These are phyloP conservation scores for Achatina immaculata DNA, from an alignment of 1,140 invertebrate genomes.

Conservation along the genomic window DNA sequence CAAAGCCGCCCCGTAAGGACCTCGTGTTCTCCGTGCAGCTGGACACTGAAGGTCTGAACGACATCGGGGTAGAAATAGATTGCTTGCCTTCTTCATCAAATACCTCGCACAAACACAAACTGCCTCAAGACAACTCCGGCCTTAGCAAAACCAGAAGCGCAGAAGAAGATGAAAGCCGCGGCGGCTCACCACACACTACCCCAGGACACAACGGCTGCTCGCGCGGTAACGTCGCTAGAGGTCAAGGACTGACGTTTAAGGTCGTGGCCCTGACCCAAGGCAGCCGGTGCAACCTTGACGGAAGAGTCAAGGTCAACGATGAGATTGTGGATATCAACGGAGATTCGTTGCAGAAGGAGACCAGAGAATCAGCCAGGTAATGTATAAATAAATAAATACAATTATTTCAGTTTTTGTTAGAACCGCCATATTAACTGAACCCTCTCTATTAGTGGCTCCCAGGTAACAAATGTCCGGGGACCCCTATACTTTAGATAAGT, in stretches of 20 bases:
- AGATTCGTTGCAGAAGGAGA: conserved; percentile 49
- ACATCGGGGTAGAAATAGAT: conserved; percentile 52
- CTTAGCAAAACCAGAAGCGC: not conserved
- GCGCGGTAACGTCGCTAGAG: not conserved
- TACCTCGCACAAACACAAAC: not conserved
- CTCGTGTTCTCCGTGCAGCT: conserved; percentile 53
- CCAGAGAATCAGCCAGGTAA: conserved; percentile 50
- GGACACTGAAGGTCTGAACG: conserved; percentile 32
- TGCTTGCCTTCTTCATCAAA: conserved; percentile 25
- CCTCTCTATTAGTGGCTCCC: too few species aligned
- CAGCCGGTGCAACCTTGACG: conserved; percentile 44
- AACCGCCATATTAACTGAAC: too few species aligned
- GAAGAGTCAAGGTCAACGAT: conserved; percentile 53
- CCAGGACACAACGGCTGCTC: not conserved
- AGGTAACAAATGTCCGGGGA: too few species aligned
- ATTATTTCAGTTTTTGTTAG: too few species aligned
- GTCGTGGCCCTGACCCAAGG: conserved; percentile 48
- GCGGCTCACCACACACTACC: not conserved
- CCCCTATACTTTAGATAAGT: too few species aligned
- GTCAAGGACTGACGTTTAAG: conserved; percentile 25
- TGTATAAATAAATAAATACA: not conserved
- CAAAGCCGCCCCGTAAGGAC: conserved; percentile 57
- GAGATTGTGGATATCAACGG: conserved; percentile 58
- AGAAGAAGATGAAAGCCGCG: not conserved
- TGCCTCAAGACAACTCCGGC: not conserved